phyloP scores from a whole-genome alignment of 1,140 invertebrate genomes.

The Cyclargus thomasi region DNA sequence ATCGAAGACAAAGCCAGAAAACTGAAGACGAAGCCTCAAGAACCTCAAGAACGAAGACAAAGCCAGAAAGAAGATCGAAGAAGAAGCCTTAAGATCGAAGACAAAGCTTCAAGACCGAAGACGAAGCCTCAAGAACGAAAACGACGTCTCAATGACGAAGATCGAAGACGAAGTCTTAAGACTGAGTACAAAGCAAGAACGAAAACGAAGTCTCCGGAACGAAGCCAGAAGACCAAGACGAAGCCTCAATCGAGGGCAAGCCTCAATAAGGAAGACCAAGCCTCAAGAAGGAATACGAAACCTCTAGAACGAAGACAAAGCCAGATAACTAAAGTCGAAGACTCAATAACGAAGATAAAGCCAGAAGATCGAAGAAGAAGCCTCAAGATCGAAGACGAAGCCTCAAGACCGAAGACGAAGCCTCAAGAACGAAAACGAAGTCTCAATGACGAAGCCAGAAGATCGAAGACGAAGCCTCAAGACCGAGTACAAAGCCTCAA shows the following conservation, averaged over 20 bases:
- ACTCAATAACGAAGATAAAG: background rate
- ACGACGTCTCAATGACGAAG: slow-evolving; percentile 15
- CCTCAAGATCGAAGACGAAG: slow-evolving; percentile 19
- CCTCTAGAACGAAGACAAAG: slow-evolving; percentile 21
- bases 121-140: slow-evolving; percentile 20
- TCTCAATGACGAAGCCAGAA: slow-evolving; percentile 23
- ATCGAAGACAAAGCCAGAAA: too few relatives aligned
- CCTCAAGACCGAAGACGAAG: slow-evolving; percentile 19
- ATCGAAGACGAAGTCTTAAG: slow-evolving; percentile 13
- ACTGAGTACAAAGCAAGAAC: slow-evolving; percentile 13
- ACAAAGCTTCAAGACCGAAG: slow-evolving; percentile 20
- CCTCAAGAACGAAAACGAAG: slow-evolving; percentile 25
- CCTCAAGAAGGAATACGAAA: slow-evolving; percentile 23
- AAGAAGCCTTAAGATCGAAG: slow-evolving; percentile 1
- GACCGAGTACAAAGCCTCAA: slow-evolving; percentile 17
- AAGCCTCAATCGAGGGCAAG: background rate
- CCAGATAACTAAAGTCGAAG: slow-evolving; percentile 22
- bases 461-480: slow-evolving; percentile 24
- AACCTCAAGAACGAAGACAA: too few relatives aligned
- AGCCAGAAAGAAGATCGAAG: too few relatives aligned
- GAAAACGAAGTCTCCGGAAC: background rate
- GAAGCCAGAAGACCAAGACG: background rate
- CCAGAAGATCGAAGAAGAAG: slow-evolving; percentile 15
- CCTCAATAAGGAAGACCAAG: slow-evolving; percentile 18
- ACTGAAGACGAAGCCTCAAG: background rate